Evolutionary conservation across 2,797 vertebrate species (phyloP).

Genomic region (Muraenolepis orangiensis): DNA sequence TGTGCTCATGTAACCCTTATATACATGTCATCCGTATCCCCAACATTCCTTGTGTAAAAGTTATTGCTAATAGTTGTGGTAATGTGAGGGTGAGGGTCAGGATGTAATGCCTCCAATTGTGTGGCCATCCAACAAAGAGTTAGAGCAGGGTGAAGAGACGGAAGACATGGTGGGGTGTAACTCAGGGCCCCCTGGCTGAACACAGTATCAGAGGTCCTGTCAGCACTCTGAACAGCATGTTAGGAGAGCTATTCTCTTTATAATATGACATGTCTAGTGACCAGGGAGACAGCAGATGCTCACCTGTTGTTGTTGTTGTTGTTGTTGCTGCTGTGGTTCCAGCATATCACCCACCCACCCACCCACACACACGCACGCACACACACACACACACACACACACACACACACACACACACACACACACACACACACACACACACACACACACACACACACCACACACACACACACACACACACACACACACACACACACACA

Average conservation of each 20-base stretch:
- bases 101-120: neutral
- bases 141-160: neutral
- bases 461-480: no score
- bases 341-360: neutral
- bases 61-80: neutral
- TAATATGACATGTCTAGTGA: no score
- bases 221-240: neutral
- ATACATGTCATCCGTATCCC: neutral
- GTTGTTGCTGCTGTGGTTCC: neutral
- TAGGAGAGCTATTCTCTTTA: neutral
- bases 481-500: no score
- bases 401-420: no score
- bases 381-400: no score
- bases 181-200: neutral
- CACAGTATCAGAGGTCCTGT: no score
- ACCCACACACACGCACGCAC: no score
- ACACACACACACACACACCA: neutral
- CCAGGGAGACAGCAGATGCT: neutral
- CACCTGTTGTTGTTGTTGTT: neutral
- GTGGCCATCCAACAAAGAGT: neutral
- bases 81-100: neutral
- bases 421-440: no score
- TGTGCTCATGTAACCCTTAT: neutral
- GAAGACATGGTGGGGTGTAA: neutral
- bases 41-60: neutral